Conservation (phyloP, 2,797 vertebrate species). For the Scyliorhinus canicula region DNA sequence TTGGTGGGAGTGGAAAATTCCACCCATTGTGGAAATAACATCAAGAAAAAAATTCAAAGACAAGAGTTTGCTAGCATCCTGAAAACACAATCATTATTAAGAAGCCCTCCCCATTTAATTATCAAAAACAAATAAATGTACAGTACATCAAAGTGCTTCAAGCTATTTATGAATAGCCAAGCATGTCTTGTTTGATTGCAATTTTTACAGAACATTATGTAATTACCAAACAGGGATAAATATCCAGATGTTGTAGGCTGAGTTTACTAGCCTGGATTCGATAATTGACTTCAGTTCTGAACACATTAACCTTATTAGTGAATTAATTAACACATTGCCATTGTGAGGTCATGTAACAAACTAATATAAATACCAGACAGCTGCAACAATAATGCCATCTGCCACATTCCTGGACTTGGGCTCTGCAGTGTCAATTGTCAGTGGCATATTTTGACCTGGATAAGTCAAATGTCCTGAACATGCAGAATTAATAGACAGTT, state of each 20-base stretch:
- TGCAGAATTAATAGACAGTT: too few relatives aligned
- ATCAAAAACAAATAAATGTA: background rate
- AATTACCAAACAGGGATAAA: background rate
- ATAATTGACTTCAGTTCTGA: background rate
- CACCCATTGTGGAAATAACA: background rate
- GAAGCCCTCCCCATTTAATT: background rate
- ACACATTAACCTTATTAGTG: conserved; percentile 19
- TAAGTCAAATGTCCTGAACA: too few relatives aligned
- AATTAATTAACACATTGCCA: conserved; percentile 2
- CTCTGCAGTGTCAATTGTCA: too few relatives aligned
- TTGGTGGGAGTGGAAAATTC: too few relatives aligned
- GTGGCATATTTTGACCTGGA: too few relatives aligned
- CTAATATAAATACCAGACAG: background rate
- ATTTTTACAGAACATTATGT: background rate
- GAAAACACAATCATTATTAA: background rate
- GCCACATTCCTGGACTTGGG: background rate
- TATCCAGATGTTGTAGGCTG: background rate
- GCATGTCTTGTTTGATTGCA: too few relatives aligned
- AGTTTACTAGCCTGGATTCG: background rate
- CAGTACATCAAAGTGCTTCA: background rate
- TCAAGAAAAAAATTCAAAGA: background rate
- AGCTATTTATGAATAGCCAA: background rate
- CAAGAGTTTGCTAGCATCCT: background rate
- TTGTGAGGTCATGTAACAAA: conserved; percentile 13
- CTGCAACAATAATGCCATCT: background rate